These are phyloP conservation scores for Plagiodera versicolora DNA, from an alignment of 2,888 invertebrate species.

Conservation along the genomic window DNA sequence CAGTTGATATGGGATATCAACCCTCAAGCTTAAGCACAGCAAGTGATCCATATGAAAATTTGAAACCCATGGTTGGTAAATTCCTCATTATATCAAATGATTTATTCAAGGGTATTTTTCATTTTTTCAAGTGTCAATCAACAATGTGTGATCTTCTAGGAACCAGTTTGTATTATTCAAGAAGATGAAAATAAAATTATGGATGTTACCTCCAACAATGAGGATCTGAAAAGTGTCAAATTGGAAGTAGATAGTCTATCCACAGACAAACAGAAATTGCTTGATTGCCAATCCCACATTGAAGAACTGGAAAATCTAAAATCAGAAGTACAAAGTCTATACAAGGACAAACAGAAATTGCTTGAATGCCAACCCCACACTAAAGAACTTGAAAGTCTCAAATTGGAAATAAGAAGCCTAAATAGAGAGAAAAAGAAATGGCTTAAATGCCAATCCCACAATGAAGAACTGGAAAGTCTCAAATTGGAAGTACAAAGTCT, in stretches of 20 bases:
- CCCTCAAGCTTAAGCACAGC: not conserved
- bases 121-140: too few species aligned
- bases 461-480: conserved; percentile 1
- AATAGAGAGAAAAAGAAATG: conserved; percentile 4
- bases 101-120: not conserved
- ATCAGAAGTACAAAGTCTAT: too few species aligned
- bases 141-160: too few species aligned
- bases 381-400: conserved; percentile 1
- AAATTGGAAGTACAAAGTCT: not conserved
- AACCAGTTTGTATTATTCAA: too few species aligned
- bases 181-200: not conserved
- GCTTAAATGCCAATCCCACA: conserved; percentile 1
- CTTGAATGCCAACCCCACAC: not conserved
- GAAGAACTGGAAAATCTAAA: too few species aligned
- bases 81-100: not conserved
- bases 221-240: too few species aligned
- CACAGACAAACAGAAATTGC: too few species aligned
- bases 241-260: too few species aligned
- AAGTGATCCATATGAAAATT: not conserved
- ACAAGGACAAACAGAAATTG: too few species aligned
- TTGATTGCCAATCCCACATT: too few species aligned
- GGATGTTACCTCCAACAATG: too few species aligned
- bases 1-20: not conserved
- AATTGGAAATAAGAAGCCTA: not conserved
- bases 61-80: not conserved